phyloP scores from a whole-genome alignment of 1,140 invertebrate genomes.

The Drosophila repleta region DNA sequence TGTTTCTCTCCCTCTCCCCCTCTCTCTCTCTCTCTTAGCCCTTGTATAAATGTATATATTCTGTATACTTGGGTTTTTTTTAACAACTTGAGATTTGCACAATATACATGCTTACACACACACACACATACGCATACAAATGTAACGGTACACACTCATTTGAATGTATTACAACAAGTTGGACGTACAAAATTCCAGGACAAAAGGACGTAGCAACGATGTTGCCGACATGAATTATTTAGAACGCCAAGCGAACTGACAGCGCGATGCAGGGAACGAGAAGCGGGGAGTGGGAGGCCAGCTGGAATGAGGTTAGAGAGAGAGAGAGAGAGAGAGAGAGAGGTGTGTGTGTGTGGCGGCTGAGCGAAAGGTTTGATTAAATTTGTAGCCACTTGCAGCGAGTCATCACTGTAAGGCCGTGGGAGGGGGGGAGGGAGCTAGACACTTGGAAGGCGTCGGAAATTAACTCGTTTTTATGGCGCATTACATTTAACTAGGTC shows the following conservation, averaged over 20 bases:
- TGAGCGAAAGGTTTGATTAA: conserved; percentile 62
- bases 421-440: no score
- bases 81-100: conserved; percentile 61
- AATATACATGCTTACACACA: conserved; percentile 20
- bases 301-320: conserved; percentile 4
- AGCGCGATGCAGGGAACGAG: not conserved
- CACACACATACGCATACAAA: conserved; percentile 22
- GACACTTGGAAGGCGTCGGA: conserved; percentile 39
- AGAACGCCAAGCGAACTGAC: conserved; percentile 53
- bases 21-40: no score
- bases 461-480: conserved; percentile 75
- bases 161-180: conserved; percentile 77
- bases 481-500: conserved; percentile 51
- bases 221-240: conserved; percentile 76
- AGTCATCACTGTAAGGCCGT: not conserved
- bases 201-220: conserved; percentile 60
- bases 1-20: no score
- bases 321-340: not conserved
- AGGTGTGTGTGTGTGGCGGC: conserved; percentile 9
- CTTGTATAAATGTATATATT: conserved; percentile 21
- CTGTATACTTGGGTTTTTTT: conserved; percentile 33
- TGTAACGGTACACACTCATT: conserved; percentile 54
- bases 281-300: not conserved
- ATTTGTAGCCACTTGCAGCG: conserved; percentile 61
- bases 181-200: conserved; percentile 53